Percentiles rank a stretch among this genome's conserved stretches.
These are phyloP conservation scores for Echinops telfairi DNA, from an alignment of 2,113 vertebrate species.

Conservation along the genomic window DNA sequence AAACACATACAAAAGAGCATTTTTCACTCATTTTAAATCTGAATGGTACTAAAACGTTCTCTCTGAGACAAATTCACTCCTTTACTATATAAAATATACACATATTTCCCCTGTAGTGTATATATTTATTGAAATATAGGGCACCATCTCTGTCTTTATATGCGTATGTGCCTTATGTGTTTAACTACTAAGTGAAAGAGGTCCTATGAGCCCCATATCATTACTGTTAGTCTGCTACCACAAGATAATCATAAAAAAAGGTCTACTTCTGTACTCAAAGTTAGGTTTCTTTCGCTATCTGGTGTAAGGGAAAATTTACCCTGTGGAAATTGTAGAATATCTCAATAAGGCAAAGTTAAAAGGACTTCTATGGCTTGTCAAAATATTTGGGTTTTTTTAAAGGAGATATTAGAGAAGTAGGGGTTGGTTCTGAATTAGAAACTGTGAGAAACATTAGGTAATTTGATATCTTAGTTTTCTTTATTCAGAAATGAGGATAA, in stretches of 20 bases:
- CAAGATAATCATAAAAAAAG: not conserved
- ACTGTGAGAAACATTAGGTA: not conserved
- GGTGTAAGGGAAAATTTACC: not conserved
- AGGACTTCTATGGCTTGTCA: not conserved
- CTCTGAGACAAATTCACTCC: not conserved
- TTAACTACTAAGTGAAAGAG: not conserved
- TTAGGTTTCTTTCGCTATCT: not conserved
- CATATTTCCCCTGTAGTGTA: not conserved
- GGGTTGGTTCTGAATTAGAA: not conserved
- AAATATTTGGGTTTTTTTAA: not conserved
- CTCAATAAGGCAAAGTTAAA: not conserved
- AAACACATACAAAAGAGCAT: not conserved
- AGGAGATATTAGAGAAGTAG: not conserved
- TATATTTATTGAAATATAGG: not conserved
- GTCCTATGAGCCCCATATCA: not conserved
- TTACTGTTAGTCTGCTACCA: not conserved
- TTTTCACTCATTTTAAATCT: conserved; percentile 57
- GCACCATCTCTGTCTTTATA: not conserved
- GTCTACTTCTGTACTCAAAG: not conserved
- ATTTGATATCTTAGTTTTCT: not conserved
- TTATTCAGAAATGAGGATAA: not conserved
- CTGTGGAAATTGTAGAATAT: not conserved
- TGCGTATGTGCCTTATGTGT: not conserved
- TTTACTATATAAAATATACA: not conserved
- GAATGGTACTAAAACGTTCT: conserved; percentile 36